phyloP scores from a whole-genome alignment of 1,140 invertebrate genomes.

The Sogatella furcifera region DNA sequence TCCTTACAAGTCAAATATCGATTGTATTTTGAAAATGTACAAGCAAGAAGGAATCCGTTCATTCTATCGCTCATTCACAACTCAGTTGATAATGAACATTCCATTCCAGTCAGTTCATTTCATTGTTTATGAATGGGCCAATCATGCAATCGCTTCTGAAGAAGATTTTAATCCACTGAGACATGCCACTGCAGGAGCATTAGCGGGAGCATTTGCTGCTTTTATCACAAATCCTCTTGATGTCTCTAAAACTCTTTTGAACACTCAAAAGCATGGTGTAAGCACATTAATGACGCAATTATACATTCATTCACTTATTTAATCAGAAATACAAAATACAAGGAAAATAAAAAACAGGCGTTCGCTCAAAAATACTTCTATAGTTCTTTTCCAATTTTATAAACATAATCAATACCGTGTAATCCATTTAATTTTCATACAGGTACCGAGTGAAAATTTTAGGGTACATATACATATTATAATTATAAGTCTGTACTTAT shows the following conservation, averaged over 20 bases:
- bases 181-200: slow-evolving; percentile 76
- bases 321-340: no score
- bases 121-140: slow-evolving; percentile 84
- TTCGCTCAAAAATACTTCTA: no score
- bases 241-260: slow-evolving; percentile 94
- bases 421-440: no score
- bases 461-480: no score
- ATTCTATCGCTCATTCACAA: slow-evolving; percentile 93
- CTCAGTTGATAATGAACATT: slow-evolving; percentile 94
- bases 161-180: slow-evolving; percentile 76
- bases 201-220: slow-evolving; percentile 86
- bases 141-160: slow-evolving; percentile 66
- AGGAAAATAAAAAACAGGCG: no score
- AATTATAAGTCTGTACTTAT: no score
- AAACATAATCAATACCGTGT: no score
- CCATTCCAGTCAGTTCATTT: slow-evolving; percentile 96
- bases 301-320: no score
- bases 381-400: no score
- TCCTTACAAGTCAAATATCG: slow-evolving; percentile 72
- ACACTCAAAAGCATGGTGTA: slow-evolving; percentile 59
- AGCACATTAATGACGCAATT: neutral
- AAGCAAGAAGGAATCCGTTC: slow-evolving; percentile 72
- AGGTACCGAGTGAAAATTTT: no score
- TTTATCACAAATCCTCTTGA: slow-evolving; percentile 93
- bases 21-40: slow-evolving; percentile 70